Conservation (phyloP, 2,113 vertebrate genomes). For the Hiodon tergisus region DNA sequence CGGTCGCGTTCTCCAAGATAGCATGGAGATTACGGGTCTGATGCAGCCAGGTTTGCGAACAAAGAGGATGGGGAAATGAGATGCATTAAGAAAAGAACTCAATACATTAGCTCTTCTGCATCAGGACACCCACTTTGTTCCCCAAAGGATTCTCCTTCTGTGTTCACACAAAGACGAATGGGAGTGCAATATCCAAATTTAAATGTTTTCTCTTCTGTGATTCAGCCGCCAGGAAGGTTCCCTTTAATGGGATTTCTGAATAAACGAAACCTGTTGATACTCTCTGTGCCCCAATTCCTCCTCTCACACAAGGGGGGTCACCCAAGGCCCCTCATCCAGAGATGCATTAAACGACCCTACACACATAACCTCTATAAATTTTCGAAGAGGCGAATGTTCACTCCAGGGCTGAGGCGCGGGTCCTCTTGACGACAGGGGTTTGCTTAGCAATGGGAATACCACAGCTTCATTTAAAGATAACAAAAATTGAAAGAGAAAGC, state of each 20-base stretch:
- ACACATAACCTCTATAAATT: constrained; percentile 43
- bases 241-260: constrained; percentile 47
- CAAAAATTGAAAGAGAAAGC: constrained; percentile 29
- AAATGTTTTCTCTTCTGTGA: constrained; percentile 43
- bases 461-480: constrained; percentile 29
- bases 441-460: constrained; percentile 24
- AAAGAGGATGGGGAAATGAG: constrained; percentile 46
- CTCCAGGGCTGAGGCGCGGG: background rate
- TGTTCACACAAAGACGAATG: constrained; percentile 41
- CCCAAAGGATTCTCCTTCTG: constrained; percentile 38
- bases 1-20: constrained; percentile 12
- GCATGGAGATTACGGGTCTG: constrained; percentile 48
- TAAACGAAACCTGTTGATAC: constrained; percentile 32
- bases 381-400: constrained; percentile 35
- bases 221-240: constrained; percentile 41
- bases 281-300: constrained; percentile 22
- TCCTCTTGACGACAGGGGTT: constrained; percentile 8
- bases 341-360: constrained; percentile 29
- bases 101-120: constrained; percentile 42
- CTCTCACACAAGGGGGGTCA: constrained; percentile 18
- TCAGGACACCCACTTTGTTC: constrained; percentile 46
- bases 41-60: constrained; percentile 52
- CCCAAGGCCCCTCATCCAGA: constrained; percentile 11
- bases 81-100: constrained; percentile 52
- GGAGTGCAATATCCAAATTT: constrained; percentile 51